These are phyloP conservation scores for Lipophrys pholis DNA, from an alignment of 2,113 vertebrate species.

Conservation along the genomic window DNA sequence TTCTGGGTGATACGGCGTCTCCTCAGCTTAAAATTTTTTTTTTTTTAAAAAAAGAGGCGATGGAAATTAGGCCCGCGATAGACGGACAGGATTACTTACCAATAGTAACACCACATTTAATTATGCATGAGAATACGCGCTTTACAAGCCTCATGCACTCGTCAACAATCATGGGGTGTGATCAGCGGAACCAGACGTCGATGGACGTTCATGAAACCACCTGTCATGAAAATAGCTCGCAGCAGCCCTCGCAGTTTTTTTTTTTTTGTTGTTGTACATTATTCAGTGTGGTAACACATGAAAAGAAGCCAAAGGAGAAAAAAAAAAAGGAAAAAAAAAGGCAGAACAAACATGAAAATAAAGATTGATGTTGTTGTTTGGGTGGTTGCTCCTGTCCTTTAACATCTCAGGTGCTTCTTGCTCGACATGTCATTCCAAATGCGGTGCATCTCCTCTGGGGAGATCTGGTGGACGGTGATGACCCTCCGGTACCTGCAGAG, in stretches of 20 bases:
- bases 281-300: slow-evolving; percentile 22
- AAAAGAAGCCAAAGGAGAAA: slow-evolving; percentile 44
- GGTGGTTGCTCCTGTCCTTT: slow-evolving; percentile 44
- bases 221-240: slow-evolving; percentile 36
- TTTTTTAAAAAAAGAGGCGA: slow-evolving; percentile 29
- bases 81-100: slow-evolving; percentile 35
- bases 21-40: slow-evolving; percentile 10
- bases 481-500: slow-evolving; percentile 96
- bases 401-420: slow-evolving; percentile 99
- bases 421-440: slow-evolving; percentile 99
- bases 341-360: not conserved
- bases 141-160: slow-evolving; percentile 60
- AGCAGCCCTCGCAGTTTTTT: slow-evolving; percentile 43
- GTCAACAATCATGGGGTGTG: slow-evolving; percentile 55
- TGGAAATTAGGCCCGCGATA: slow-evolving; percentile 20
- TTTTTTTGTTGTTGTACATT: slow-evolving; percentile 25
- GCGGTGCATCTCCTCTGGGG: slow-evolving; percentile 98
- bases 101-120: slow-evolving; percentile 38
- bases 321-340: slow-evolving; percentile 21
- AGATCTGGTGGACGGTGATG: slow-evolving; percentile 98
- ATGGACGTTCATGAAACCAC: slow-evolving; percentile 32
- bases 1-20: not conserved
- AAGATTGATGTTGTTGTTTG: not conserved
- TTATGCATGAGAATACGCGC: slow-evolving; percentile 46
- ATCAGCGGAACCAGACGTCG: slow-evolving; percentile 38